Evolutionary conservation across 1,140 invertebrate genomes (phyloP).

Genomic region (Drosophila jambulina): DNA sequence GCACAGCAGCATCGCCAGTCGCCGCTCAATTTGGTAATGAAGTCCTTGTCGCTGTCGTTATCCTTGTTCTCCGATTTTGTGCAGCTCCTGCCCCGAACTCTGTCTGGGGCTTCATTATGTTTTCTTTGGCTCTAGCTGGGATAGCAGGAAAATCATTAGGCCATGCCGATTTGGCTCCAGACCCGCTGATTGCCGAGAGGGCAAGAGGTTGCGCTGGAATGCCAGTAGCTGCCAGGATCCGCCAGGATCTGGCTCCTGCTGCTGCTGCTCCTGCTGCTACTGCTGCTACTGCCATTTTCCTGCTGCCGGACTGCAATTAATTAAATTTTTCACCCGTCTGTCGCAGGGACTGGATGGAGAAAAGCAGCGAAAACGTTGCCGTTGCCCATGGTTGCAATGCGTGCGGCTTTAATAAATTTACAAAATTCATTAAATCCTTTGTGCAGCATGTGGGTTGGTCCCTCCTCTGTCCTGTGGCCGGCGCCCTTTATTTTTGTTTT

Average conservation of each 20-base stretch:
- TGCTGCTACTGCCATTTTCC: constrained; percentile 49
- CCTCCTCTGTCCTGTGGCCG: constrained; percentile 6
- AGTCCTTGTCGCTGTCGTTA: constrained; percentile 63
- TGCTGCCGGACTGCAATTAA: constrained; percentile 72
- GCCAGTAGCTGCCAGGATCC: constrained; percentile 1
- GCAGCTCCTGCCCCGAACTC: constrained; percentile 13
- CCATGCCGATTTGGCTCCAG: constrained; percentile 70
- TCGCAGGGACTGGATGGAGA: constrained; percentile 31
- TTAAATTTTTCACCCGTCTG: constrained; percentile 68
- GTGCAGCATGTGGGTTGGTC: constrained; percentile 46
- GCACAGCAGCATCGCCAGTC: constrained; percentile 43
- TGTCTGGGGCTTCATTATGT: constrained; percentile 72
- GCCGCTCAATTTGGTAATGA: constrained; percentile 82
- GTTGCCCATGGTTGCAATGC: constrained; percentile 43
- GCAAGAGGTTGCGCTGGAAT: constrained; percentile 21
- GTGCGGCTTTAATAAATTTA: constrained; percentile 78
- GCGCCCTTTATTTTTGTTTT: not conserved
- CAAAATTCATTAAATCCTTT: constrained; percentile 73
- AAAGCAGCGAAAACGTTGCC: constrained; percentile 23
- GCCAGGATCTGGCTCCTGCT: not conserved
- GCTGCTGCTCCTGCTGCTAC: constrained; percentile 18
- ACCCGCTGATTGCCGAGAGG: constrained; percentile 65
- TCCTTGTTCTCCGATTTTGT: constrained; percentile 25
- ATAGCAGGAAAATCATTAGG: constrained; percentile 83
- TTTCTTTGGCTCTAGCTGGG: constrained; percentile 62